These are phyloP conservation scores for Lithophane leautieri DNA, from an alignment of 2,888 invertebrate species.

Conservation along the genomic window DNA sequence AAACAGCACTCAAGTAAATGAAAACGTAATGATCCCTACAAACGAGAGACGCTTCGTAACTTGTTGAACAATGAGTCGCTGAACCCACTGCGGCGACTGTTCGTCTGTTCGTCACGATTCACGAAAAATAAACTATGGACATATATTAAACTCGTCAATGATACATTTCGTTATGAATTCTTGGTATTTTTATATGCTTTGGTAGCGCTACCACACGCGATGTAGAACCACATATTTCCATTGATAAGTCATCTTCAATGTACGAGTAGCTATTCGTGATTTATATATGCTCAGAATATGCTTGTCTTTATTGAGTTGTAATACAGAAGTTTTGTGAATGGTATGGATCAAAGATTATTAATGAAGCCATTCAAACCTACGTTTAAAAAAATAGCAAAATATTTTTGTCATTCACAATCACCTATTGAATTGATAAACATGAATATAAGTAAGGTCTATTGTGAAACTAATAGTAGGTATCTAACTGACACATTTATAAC, in stretches of 20 bases:
- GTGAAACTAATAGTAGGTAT: not conserved
- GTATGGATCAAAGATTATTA: not conserved
- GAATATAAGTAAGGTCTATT: not conserved
- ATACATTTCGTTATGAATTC: constrained; percentile 40
- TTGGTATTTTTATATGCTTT: constrained; percentile 34
- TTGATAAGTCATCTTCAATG: constrained; percentile 30
- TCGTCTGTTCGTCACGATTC: no score
- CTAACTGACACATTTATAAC: not conserved
- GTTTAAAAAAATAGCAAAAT: not conserved
- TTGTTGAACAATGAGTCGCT: constrained; percentile 64
- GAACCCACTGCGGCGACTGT: constrained; percentile 47
- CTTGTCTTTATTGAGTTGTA: constrained; percentile 11
- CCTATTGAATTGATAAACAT: not conserved
- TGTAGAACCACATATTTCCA: constrained; percentile 9
- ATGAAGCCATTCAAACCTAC: constrained; percentile 7
- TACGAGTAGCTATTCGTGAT: not conserved
- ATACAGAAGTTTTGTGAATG: not conserved
- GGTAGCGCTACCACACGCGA: constrained; percentile 41
- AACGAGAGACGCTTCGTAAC: constrained; percentile 59
- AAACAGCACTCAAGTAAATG: constrained; percentile 67
- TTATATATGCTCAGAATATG: constrained; percentile 18
- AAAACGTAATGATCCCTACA: constrained; percentile 68
- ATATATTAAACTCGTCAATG: constrained; percentile 25
- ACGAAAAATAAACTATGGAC: constrained; percentile 33
- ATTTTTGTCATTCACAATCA: not conserved